A percentile compares a stretch with the other conserved stretches of the same genome.
Evolutionary conservation across 2,797 vertebrate genomes (phyloP).

Genomic region (Choloepus didactylus): DNA sequence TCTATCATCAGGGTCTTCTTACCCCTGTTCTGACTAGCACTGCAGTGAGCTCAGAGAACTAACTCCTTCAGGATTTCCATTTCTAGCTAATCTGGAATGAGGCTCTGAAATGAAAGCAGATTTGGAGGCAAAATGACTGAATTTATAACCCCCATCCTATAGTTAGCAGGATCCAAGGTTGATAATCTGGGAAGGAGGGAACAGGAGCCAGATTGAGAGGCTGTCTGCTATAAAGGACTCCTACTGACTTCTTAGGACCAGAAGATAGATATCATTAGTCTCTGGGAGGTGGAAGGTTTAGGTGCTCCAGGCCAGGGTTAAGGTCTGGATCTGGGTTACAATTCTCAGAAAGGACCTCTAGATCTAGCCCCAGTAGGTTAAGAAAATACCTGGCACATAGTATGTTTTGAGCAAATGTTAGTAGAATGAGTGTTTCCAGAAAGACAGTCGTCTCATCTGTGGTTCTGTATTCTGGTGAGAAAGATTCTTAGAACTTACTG

Average conservation of each 20-base stretch:
- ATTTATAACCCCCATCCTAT: not conserved
- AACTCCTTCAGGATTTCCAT: not conserved
- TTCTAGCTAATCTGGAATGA: not conserved
- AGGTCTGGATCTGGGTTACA: not conserved
- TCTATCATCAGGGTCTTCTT: not conserved
- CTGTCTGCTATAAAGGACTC: not conserved
- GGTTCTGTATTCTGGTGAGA: not conserved
- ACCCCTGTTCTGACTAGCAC: not conserved
- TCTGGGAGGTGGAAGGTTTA: not conserved
- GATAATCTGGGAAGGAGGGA: not conserved
- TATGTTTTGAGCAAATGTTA: constrained; percentile 4
- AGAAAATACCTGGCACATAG: not conserved
- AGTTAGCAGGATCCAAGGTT: not conserved
- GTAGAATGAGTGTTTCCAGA: not conserved
- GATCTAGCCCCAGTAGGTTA: not conserved
- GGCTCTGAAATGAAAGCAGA: not conserved
- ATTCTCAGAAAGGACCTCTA: not conserved
- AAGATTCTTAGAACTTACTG: not conserved
- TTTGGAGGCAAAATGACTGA: not conserved
- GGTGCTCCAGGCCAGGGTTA: not conserved
- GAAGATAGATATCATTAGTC: not conserved
- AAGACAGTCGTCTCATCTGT: not conserved
- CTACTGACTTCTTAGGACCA: not conserved
- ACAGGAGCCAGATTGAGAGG: not conserved
- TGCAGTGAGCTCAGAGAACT: not conserved